Evolutionary conservation across 1,140 invertebrate species (phyloP).

Genomic region (Zelostemma sp.): DNA sequence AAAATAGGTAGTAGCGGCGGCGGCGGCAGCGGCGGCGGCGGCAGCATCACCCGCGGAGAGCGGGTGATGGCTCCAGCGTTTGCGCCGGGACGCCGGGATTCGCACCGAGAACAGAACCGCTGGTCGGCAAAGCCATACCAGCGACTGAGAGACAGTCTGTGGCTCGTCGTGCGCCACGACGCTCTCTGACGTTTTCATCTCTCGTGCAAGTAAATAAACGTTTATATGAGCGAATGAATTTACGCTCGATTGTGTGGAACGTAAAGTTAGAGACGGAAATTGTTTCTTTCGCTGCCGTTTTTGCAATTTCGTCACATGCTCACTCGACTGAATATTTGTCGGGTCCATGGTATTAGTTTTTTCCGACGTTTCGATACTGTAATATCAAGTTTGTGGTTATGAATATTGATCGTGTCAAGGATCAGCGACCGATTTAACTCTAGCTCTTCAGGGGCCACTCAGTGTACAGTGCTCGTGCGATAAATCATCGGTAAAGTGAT

Average conservation of each 20-base stretch:
- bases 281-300: too few relatives aligned
- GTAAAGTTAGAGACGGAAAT: background rate
- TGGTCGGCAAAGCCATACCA: slow-evolving; percentile 41
- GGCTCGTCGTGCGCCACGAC: slow-evolving; percentile 40
- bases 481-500: slow-evolving; percentile 5
- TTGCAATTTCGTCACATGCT: too few relatives aligned
- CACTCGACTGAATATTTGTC: too few relatives aligned
- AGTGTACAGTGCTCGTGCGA: slow-evolving; percentile 13
- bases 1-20: too few relatives aligned
- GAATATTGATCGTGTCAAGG: slow-evolving; percentile 1
- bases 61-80: slow-evolving; percentile 44
- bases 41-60: slow-evolving; percentile 21
- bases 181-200: background rate
- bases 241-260: too few relatives aligned
- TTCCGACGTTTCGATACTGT: background rate
- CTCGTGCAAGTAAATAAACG: background rate
- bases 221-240: too few relatives aligned
- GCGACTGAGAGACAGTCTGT: slow-evolving; percentile 40
- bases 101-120: slow-evolving; percentile 39
- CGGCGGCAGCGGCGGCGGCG: slow-evolving; percentile 24
- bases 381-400: background rate
- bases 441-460: background rate
- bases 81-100: slow-evolving; percentile 38
- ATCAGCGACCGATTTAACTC: background rate
- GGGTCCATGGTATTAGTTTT: background rate